These are phyloP conservation scores for Pangasius sanitwongsei DNA, from an alignment of 2,797 vertebrate species.

Conservation along the genomic window DNA sequence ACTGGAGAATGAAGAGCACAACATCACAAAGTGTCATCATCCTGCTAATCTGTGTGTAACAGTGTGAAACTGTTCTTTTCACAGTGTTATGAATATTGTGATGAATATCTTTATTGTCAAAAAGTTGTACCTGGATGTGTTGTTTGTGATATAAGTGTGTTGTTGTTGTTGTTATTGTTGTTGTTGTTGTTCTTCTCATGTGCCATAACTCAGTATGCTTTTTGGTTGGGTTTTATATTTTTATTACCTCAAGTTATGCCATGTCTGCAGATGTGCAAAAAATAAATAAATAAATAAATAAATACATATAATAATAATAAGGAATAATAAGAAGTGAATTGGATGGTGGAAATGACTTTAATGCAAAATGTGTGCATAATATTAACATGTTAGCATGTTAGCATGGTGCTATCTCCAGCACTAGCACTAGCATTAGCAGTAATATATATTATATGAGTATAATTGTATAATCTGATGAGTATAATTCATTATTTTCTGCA, in stretches of 20 bases:
- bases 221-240: slow-evolving; percentile 61
- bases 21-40: background rate
- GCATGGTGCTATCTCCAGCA: background rate
- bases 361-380: background rate
- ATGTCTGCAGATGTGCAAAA: slow-evolving; percentile 45
- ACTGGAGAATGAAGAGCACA: slow-evolving; percentile 21
- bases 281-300: slow-evolving; percentile 16
- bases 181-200: slow-evolving; percentile 7
- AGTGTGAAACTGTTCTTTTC: background rate
- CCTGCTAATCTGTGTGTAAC: background rate
- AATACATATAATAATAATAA: background rate
- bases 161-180: background rate
- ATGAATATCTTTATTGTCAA: slow-evolving; percentile 30
- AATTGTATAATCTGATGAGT: no score
- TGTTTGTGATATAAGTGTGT: slow-evolving; percentile 7
- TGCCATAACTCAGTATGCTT: slow-evolving; percentile 29
- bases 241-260: slow-evolving; percentile 22
- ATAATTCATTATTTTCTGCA: background rate
- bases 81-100: slow-evolving; percentile 32
- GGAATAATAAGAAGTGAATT: background rate
- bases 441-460: no score
- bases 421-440: background rate
- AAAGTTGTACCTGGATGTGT: slow-evolving; percentile 22
- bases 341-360: background rate
- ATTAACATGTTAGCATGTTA: background rate